Base-by-base conservation (phyloP, 2,888 invertebrate species). In the Sicus ferrugineus region DNA sequence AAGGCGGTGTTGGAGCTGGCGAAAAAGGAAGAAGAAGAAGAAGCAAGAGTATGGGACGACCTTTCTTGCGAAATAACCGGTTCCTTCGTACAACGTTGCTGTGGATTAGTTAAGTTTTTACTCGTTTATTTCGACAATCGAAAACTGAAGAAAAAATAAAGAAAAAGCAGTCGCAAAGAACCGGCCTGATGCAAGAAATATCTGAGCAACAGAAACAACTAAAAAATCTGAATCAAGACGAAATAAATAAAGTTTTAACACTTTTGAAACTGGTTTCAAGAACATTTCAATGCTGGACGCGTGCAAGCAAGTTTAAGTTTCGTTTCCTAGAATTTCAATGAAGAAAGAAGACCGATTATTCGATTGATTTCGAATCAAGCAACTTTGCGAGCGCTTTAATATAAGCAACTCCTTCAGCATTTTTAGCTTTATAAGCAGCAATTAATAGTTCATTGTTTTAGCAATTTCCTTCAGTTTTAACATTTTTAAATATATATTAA, bases 301-400 rank as follows among this genome's bases (percentile, higher is more conserved):
- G 67, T 58, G 67, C 31, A 42, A 48, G 30, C 42, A 38, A 42
- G 42, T 54, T 34, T 62, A 28, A 19, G 42, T 56, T 34, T 50
- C n/a, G 58, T 50, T 71, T 71, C 71, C 71, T 63, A 58, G 71
- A 69, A 71, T 66, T 69, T 34, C 14, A 31, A 66, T 54, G n/a
- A n/a, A n/a, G n/a, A n/a, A n/a, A n/a, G n/a, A n/a, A n/a, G n/a
- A 16, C 23, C 52, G 16, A 65, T 59, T 70, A 61, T 52, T 59
- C 54, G 61, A 64, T 68, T 65, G 68, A 70, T 64, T 68, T 34
- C 48, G 58, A 62, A 11, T 3, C 23, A 19, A 34, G 42, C 3
- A 42, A 9, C 42, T 7, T 14, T 16, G 16, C 5, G 9, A n/a
- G 14, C 42, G 14, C n/a, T n/a, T 14, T 34, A 14, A 14, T 14